Evolutionary conservation across 1,140 invertebrate species (phyloP), one percentile per base, ranked within the genome.

Genomic region (Bombus breviceps): DNA sequence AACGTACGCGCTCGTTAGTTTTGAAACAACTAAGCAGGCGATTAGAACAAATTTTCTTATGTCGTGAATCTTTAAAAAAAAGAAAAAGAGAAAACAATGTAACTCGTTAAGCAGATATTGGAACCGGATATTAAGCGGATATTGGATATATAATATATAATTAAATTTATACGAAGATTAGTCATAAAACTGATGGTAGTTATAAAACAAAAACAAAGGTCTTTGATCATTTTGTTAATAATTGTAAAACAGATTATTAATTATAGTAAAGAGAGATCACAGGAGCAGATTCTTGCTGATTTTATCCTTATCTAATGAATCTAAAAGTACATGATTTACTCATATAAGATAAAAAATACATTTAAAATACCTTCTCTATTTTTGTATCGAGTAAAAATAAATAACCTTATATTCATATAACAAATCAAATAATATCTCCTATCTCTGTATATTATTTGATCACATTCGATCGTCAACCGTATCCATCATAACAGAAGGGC

Each of bases 1-100:
- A 86, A 39, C 85, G 73, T 34, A 6, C 15, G 41, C 84, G 71
- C 53, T 81, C 71, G 34, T 64, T 74, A 43, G 43, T 57, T 85
- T 81, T 62, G 3, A 57, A 68, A 84, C 62, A 13, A 78, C 53
- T 28, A 53, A 74, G 43, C 15, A 74, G 68, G 28, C 41, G 3
- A 81, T 81, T 81, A 69, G 43, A 68, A 53, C 62, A 64, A 43
- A 43, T 74, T 81, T 74, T 68, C 12, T 81, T 37, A 53, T 57
- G 15, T 25, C 64, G 41, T 69, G 69, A 47, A 68, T 72, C 39
- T 84, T n/a, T 10, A 25, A 74, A 47, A 75, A 82, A 22, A 10
- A 66, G 10, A 12, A 25, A 15, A 41, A 25, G 8, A 59, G 25
- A 32, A 25, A 18, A 39, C 34, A 64, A 25, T 43, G 25, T 22